phyloP scores from a whole-genome alignment of 2,888 invertebrate species.

The Pterobdella sp. region DNA sequence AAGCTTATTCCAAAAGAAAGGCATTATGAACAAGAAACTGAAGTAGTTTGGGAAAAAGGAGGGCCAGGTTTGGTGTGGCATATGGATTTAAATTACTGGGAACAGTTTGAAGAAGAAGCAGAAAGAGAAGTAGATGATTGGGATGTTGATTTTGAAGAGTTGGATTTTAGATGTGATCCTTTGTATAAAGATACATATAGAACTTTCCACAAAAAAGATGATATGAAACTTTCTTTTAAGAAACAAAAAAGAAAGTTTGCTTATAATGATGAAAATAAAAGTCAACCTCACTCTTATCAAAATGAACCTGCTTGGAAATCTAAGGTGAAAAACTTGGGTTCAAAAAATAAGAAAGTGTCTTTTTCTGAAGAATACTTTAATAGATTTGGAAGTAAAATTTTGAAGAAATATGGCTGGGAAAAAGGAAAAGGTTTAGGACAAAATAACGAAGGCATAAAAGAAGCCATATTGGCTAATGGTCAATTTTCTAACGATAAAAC shows the following conservation, averaged over 20 bases:
- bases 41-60: slow-evolving; percentile 58
- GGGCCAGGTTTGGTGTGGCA: slow-evolving; percentile 58
- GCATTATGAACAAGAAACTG: slow-evolving; percentile 51
- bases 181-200: slow-evolving; percentile 46
- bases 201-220: neutral
- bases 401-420: slow-evolving; percentile 55
- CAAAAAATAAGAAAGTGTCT: neutral
- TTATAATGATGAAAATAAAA: too few relatives aligned
- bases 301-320: neutral
- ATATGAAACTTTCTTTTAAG: neutral
- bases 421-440: slow-evolving; percentile 55
- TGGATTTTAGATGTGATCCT: slow-evolving; percentile 53
- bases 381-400: slow-evolving; percentile 52
- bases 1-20: slow-evolving; percentile 54
- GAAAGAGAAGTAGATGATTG: slow-evolving; percentile 57
- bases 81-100: slow-evolving; percentile 57
- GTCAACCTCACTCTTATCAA: neutral
- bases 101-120: slow-evolving; percentile 54
- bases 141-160: slow-evolving; percentile 57
- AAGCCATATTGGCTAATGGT: slow-evolving; percentile 47
- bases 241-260: neutral
- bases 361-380: slow-evolving; percentile 32
- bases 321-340: slow-evolving; percentile 41
- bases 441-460: slow-evolving; percentile 46
- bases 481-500: slow-evolving; percentile 39